Conservation (phyloP, 2,888 invertebrate genomes). For the Thymelicus lineola region DNA sequence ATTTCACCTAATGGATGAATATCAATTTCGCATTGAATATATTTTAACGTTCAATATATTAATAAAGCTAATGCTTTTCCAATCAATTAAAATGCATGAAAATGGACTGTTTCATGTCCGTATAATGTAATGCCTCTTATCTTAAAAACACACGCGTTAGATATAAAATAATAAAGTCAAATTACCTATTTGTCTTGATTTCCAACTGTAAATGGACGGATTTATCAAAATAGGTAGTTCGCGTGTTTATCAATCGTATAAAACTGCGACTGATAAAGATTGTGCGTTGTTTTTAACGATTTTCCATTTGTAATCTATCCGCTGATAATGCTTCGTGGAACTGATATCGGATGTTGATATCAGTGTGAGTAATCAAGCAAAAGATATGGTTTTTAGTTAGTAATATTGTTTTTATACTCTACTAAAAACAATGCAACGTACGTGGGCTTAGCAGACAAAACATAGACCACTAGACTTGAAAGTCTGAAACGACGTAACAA, state of each 20-base stretch:
- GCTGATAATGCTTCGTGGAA: conserved; percentile 34
- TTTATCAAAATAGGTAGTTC: conserved; percentile 23
- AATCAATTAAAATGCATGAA: too few species aligned
- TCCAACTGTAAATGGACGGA: neutral
- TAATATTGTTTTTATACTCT: neutral
- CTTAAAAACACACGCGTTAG: too few species aligned
- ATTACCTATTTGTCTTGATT: conserved; percentile 13
- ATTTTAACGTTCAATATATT: too few species aligned
- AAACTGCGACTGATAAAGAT: conserved; percentile 32
- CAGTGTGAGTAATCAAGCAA: conserved; percentile 20
- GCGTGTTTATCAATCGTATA: conserved; percentile 32
- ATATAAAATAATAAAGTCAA: neutral
- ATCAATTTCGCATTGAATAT: too few species aligned
- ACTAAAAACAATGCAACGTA: neutral
- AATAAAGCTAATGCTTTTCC: too few species aligned
- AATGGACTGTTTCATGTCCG: too few species aligned
- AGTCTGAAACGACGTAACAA: too few species aligned
- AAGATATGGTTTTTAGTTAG: neutral
- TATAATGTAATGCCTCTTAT: too few species aligned
- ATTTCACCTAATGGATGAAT: too few species aligned
- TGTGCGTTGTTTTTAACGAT: conserved; percentile 36
- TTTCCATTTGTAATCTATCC: conserved; percentile 31
- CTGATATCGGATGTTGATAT: conserved; percentile 21
- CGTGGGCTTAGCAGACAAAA: neutral
- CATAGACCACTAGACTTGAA: neutral